Conservation (phyloP, 2,113 vertebrate species). For the Salminus brasiliensis region DNA sequence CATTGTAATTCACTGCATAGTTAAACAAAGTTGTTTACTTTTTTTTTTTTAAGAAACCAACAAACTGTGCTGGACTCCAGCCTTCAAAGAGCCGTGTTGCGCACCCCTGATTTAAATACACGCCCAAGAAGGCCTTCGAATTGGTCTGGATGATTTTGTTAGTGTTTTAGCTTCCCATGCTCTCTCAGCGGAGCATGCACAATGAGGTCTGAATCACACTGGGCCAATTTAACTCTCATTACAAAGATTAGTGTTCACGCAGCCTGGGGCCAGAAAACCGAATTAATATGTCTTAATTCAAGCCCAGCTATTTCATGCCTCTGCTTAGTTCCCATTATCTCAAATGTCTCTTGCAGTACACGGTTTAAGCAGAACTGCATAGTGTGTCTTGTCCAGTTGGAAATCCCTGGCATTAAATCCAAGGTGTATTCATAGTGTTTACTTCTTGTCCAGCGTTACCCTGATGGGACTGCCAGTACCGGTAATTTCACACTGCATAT, state of each 20-base stretch:
- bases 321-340: constrained; percentile 39
- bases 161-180: constrained; percentile 22
- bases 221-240: constrained; percentile 56
- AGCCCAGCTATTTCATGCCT: constrained; percentile 10
- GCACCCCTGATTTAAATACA: neutral
- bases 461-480: too few relatives aligned
- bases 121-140: neutral
- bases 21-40: too few relatives aligned
- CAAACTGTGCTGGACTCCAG: neutral
- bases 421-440: neutral
- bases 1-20: neutral
- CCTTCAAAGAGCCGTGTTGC: neutral
- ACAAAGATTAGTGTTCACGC: constrained; percentile 47
- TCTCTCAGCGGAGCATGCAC: constrained; percentile 29
- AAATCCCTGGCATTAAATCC: neutral
- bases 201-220: constrained; percentile 47
- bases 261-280: constrained; percentile 31
- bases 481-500: too few relatives aligned
- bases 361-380: neutral
- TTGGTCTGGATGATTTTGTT: constrained; percentile 29
- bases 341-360: constrained; percentile 13
- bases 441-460: too few relatives aligned
- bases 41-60: neutral
- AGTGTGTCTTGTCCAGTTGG: constrained; percentile 3
- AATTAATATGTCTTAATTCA: constrained; percentile 49